Evolutionary conservation across 2,888 invertebrate genomes (phyloP).

Genomic region (Apamea epomidion): DNA sequence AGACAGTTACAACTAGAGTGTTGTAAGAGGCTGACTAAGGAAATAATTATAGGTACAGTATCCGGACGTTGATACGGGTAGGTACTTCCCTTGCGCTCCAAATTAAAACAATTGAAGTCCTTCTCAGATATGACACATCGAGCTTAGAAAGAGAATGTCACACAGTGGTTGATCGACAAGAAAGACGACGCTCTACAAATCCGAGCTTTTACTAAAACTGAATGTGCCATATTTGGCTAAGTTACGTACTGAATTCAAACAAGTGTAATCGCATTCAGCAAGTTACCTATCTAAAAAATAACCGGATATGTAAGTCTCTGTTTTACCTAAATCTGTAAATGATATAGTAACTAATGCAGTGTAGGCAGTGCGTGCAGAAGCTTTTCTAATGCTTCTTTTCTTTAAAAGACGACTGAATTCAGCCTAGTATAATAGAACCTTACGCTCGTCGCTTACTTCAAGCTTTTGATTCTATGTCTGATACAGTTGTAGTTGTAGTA

Average conservation of each 20-base stretch:
- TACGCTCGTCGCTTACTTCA: no score
- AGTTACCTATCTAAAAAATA: not conserved
- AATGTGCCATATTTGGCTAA: not conserved
- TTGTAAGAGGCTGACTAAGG: conserved; percentile 19
- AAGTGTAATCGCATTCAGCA: not conserved
- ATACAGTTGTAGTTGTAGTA: not conserved
- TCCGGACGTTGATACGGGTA: not conserved
- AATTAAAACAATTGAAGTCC: not conserved
- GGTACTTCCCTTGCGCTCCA: not conserved
- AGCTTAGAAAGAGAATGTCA: not conserved
- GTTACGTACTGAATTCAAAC: not conserved
- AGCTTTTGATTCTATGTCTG: not conserved
- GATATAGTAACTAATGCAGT: not conserved
- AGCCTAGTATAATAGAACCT: not conserved
- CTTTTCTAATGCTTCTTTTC: not conserved
- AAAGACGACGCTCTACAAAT: not conserved
- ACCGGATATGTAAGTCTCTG: not conserved
- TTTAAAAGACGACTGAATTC: not conserved
- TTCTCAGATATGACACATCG: not conserved
- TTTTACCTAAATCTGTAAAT: not conserved
- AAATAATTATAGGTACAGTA: not conserved
- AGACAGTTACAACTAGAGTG: not conserved
- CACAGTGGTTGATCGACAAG: not conserved
- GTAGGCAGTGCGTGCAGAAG: not conserved
- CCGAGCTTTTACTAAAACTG: not conserved